Base-by-base conservation (phyloP, 2,888 invertebrate genomes). In the Acrobasis repandana region DNA sequence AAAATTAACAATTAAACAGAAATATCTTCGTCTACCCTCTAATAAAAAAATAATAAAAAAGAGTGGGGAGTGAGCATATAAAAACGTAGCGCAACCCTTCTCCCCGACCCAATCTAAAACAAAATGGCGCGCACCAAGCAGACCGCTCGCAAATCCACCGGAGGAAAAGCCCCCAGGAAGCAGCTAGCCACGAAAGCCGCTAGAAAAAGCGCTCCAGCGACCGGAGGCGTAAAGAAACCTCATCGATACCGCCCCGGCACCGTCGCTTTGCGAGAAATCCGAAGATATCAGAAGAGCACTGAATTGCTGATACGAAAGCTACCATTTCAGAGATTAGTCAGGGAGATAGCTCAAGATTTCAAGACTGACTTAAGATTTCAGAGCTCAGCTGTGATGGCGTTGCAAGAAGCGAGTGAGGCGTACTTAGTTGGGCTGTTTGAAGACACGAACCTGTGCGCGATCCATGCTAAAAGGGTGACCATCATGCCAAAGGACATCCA, bases 401-500 rank as follows among this genome's bases (percentile, higher is more conserved):
- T 95, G 28, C 95, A 95, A 69, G 93, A 93, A 67, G 93, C 93
- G 0, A 91, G 94, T 71, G 89, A 95, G 76, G 93, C 93, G 67
- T 93, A 95, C 72, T 77, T 95, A 34, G 95, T 95, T 14, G 95
- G 95, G 10, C 83, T 96, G 0, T 96, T 95, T 75, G 95, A 96
- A 78, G 95, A 96, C 73, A 96, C 96, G 33, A 96, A 96, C 79
- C 84, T 96, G 72, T 96, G 96, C 80, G 96, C 96, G 46, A 96
- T 96, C 69, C 96, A 96, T 73, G 96, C 88, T 0, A 89, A 85
- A 50, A 68, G 90, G 2, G 88, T 90, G 0, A 90, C 89, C 0
- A 88, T 89, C 0, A 89, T 90, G 89, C 90, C 89, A 0, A 88
- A 87, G 46, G 88, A 88, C 64, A 80, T 88, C 0, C 89, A 89